phyloP scores from a whole-genome alignment of 2,113 vertebrate species.

The Sisor rabdophorus region DNA sequence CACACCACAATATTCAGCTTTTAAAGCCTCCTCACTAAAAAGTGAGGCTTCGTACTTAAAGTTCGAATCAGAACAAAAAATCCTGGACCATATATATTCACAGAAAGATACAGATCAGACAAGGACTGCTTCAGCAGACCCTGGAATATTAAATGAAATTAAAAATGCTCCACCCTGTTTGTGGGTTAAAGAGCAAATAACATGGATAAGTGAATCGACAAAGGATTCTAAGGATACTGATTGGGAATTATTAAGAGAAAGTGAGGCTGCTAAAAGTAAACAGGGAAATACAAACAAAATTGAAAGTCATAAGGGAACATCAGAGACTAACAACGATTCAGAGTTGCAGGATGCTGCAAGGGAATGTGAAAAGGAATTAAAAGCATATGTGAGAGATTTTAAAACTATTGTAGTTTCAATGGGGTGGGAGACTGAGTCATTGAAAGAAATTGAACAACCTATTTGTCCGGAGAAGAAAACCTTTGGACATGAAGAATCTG shows the following conservation, averaged over 20 bases:
- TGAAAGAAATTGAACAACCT: neutral
- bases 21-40: neutral
- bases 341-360: constrained; percentile 15
- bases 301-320: neutral
- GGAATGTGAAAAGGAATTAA: neutral
- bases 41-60: neutral
- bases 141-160: constrained; percentile 1
- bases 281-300: neutral
- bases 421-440: neutral
- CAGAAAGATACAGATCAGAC: neutral
- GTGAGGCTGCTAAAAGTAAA: constrained; percentile 44
- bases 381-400: neutral
- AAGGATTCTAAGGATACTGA: neutral
- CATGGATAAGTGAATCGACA: constrained; percentile 19
- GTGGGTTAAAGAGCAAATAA: constrained; percentile 15
- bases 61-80: neutral
- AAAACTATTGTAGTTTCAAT: neutral
- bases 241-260: constrained; percentile 35
- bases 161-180: neutral
- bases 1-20: neutral
- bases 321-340: neutral
- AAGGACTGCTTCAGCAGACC: neutral
- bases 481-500: neutral
- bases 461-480: neutral
- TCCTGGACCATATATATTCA: neutral